Base-by-base conservation (phyloP, 2,113 vertebrate genomes). In the Psephotus haematonotus region DNA sequence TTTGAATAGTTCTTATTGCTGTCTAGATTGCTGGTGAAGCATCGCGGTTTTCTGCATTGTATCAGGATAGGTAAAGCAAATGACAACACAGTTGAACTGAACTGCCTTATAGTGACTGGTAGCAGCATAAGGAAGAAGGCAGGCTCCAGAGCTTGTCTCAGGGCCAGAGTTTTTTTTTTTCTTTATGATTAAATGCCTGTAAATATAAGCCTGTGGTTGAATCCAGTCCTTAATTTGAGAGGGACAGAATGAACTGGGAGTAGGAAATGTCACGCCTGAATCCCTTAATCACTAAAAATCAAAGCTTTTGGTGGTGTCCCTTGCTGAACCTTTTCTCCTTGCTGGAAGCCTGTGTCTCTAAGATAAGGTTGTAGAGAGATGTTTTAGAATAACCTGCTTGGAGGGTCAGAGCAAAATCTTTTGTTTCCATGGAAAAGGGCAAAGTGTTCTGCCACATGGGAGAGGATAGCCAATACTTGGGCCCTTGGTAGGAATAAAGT, bases 141-240 rank as follows among this genome's bases (percentile, higher is more conserved):
- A 83, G 75, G 68, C 67, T 88, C 24, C n/a, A 60, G 50, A 86
- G 35, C 33, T 88, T 86, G 79, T 93, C 76, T 88, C 39, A 25
- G 47, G 0, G 5, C 92, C 82, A 95, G 63, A 2, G 7, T 18
- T n/a, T 55, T 50, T 31, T 55, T 50, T 71, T 95, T 95, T 95
- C 0, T 9, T 90, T 88, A 68, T 81, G 59, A 90, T 94, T 92
- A 93, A 94, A 74, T 83, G 75, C 76, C 71, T 92, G 75, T 86
- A 55, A 92, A 96, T 96, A 90, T 64, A 94, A 95, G 52, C 29
- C 19, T 29, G 23, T 68, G 52, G 68, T 84, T 95, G 83, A 92
- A 93, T 87, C 77, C 81, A 92, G 62, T 35, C 29, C 72, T 88
- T 81, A 81, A 95, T 94, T 76, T 92, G 50, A 92, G 91, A 77